Conservation (phyloP, 1,140 invertebrate genomes). For the Orussus abietinus region DNA sequence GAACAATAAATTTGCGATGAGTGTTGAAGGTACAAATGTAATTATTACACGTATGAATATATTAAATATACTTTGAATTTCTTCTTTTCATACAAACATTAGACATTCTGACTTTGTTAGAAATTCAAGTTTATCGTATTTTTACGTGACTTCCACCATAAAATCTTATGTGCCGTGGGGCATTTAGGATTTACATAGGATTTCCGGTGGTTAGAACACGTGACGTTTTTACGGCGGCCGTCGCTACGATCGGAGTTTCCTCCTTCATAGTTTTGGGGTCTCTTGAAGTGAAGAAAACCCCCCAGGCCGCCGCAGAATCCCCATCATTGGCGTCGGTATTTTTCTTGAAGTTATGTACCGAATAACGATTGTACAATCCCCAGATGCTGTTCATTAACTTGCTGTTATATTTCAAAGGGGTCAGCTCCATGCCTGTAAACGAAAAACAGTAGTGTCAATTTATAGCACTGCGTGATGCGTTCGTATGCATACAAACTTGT, state of each 20-base stretch:
- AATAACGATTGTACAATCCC: slow-evolving; percentile 83
- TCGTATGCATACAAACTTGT: no score
- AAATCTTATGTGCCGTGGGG: background rate
- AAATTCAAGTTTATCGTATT: background rate
- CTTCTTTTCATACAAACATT: background rate
- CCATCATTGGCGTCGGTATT: slow-evolving; percentile 60
- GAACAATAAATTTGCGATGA: no score
- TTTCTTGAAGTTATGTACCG: slow-evolving; percentile 80
- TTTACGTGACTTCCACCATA: background rate
- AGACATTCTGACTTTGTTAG: background rate
- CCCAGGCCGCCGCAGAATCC: slow-evolving; percentile 26
- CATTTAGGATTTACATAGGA: background rate
- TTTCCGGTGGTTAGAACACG: background rate
- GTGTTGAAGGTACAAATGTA: no score
- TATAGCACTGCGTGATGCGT: no score
- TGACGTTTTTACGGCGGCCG: background rate
- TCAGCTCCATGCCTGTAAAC: slow-evolving; percentile 50
- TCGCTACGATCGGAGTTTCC: slow-evolving; percentile 1
- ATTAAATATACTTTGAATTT: background rate
- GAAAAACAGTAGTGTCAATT: no score
- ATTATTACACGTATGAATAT: no score
- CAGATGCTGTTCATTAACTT: slow-evolving; percentile 88
- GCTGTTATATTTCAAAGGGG: slow-evolving; percentile 74
- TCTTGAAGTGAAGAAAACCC: no score
- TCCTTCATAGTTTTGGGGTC: no score